A percentile compares a stretch with the other conserved stretches of the same genome.
phyloP scores from a whole-genome alignment of 1,140 invertebrate species.

The Lethrus apterus region DNA sequence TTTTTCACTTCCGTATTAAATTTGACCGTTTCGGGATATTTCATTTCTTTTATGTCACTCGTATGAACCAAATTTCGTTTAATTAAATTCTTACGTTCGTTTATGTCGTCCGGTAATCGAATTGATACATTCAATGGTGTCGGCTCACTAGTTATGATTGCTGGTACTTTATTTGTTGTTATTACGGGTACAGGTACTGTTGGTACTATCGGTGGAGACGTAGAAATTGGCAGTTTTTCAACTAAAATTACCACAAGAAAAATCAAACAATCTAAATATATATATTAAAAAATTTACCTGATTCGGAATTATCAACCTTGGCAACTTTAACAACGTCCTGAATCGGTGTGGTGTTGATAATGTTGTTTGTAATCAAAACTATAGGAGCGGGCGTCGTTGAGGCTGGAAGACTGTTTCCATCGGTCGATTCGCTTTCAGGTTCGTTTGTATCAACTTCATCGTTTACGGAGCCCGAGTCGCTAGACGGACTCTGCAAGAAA shows the following conservation, averaged over 20 bases:
- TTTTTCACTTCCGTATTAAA: slow-evolving; percentile 19
- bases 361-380: slow-evolving; percentile 25
- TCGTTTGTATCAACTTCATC: slow-evolving; percentile 63
- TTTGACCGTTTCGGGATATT: slow-evolving; percentile 24
- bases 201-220: slow-evolving; percentile 30
- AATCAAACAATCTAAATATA: neutral
- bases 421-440: slow-evolving; percentile 50
- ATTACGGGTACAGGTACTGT: slow-evolving; percentile 29
- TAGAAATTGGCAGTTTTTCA: slow-evolving; percentile 4
- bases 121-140: slow-evolving; percentile 39
- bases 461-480: slow-evolving; percentile 70
- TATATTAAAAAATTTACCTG: slow-evolving; percentile 18
- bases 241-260: slow-evolving; percentile 1
- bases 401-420: slow-evolving; percentile 29
- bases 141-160: neutral
- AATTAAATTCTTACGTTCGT: slow-evolving; percentile 38
- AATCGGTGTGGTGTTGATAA: neutral
- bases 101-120: slow-evolving; percentile 37
- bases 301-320: slow-evolving; percentile 16
- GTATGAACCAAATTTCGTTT: slow-evolving; percentile 32
- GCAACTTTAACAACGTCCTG: neutral
- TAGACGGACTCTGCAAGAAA: slow-evolving; percentile 54
- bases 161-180: slow-evolving; percentile 25
- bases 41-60: slow-evolving; percentile 25
- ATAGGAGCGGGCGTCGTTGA: slow-evolving; percentile 38